Evolutionary conservation across 2,113 vertebrate genomes (phyloP).

Genomic region (Sander vitreus): DNA sequence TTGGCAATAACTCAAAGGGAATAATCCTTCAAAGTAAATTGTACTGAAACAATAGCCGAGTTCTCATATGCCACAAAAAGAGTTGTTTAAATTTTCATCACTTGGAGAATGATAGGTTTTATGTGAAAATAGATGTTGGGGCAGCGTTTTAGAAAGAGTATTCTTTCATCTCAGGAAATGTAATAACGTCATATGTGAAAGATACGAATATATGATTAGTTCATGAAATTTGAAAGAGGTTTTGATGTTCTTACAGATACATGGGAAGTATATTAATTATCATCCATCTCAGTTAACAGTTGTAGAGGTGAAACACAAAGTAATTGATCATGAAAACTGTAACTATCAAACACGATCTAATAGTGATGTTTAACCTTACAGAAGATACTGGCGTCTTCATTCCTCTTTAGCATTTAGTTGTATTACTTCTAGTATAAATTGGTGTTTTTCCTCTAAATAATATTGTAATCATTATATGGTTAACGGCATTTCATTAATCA

Average conservation of each 20-base stretch:
- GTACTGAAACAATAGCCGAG: constrained; percentile 1
- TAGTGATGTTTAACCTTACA: background rate
- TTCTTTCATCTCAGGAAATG: constrained; percentile 65
- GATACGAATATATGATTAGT: constrained; percentile 1
- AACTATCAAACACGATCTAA: constrained; percentile 10
- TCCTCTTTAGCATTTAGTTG: background rate
- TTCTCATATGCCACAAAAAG: constrained; percentile 6
- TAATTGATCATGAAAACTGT: background rate
- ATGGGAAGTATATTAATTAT: background rate
- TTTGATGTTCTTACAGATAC: constrained; percentile 10
- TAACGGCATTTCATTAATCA: background rate
- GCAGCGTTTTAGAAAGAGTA: background rate
- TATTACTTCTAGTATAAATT: background rate
- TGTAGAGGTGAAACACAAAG: background rate
- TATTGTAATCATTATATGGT: background rate
- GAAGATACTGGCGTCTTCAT: background rate
- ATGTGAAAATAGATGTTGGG: constrained; percentile 19
- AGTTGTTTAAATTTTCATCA: constrained; percentile 18
- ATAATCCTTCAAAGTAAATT: background rate
- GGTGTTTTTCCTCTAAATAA: background rate
- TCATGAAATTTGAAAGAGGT: constrained; percentile 11
- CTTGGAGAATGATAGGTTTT: constrained; percentile 4
- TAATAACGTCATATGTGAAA: constrained; percentile 18
- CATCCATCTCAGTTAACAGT: background rate
- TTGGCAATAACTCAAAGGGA: constrained; percentile 30